These are phyloP conservation scores for Cyrtorhinus lividipennis DNA, from an alignment of 1,140 invertebrate species.

Conservation along the genomic window DNA sequence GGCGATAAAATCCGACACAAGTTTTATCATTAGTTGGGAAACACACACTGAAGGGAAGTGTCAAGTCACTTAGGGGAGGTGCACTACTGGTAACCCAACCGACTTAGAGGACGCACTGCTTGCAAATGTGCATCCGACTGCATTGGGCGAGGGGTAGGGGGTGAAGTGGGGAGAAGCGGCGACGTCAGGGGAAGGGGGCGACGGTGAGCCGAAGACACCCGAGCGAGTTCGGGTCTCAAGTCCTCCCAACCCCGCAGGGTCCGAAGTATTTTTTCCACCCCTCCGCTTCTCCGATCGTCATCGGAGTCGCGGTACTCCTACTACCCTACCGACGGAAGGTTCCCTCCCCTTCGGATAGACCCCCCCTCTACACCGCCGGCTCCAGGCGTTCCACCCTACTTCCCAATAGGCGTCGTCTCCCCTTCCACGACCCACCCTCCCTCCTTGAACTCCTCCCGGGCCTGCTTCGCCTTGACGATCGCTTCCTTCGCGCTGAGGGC, in stretches of 20 bases:
- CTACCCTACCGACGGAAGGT: not conserved
- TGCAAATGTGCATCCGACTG: conserved; percentile 9
- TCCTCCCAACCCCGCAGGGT: not conserved
- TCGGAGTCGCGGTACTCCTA: not conserved
- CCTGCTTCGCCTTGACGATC: not conserved
- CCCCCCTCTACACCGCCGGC: not conserved
- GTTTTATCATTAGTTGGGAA: not conserved
- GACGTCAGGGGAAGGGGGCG: not conserved
- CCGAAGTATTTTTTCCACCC: not conserved
- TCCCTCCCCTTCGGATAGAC: not conserved
- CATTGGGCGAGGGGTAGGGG: conserved; percentile 2
- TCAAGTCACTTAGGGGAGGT: conserved; percentile 4
- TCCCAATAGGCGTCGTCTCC: not conserved
- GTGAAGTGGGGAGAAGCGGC: not conserved
- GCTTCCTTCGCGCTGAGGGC: not conserved
- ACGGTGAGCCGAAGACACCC: not conserved
- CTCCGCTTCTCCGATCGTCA: not conserved
- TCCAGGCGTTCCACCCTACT: not conserved
- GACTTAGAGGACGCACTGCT: conserved; percentile 7
- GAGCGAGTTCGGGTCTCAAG: conserved; percentile 6
- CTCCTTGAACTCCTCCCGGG: no score
- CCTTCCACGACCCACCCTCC: not conserved
- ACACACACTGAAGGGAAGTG: not conserved
- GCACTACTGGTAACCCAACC: not conserved
- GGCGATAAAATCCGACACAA: not conserved